A percentile compares a stretch with the other conserved stretches of the same genome.
phyloP scores from a whole-genome alignment of 2,888 invertebrate genomes.

The Cantharis rustica region DNA sequence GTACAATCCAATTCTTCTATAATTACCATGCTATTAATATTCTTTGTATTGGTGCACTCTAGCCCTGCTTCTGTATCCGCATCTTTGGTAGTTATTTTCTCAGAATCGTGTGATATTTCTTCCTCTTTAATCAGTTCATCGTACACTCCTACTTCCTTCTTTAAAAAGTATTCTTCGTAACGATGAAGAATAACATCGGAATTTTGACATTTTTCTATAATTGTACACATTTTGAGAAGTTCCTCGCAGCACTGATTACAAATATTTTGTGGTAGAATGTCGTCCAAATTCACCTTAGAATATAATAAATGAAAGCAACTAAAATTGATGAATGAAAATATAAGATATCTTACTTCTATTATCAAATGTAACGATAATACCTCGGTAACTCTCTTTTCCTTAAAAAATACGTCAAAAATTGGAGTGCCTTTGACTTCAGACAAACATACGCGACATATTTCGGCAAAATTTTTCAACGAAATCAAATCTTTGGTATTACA shows the following conservation, averaged over 20 bases:
- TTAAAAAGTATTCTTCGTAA: neutral
- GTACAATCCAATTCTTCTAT: neutral
- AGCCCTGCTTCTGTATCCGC: neutral
- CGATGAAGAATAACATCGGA: neutral
- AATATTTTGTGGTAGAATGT: slow-evolving; percentile 26
- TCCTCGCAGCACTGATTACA: neutral
- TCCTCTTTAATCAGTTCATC: neutral
- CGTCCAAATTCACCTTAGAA: slow-evolving; percentile 18
- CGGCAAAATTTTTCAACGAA: neutral
- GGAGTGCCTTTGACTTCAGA: neutral
- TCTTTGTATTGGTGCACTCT: neutral
- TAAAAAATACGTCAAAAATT: slow-evolving; percentile 7
- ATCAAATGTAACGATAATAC: slow-evolving; percentile 10
- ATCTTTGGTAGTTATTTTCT: neutral
- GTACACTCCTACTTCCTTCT: neutral
- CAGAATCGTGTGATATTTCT: neutral
- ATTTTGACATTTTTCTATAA: slow-evolving; percentile 19
- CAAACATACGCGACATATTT: neutral
- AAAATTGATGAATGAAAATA: neutral
- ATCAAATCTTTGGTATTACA: neutral
- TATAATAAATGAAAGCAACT: neutral
- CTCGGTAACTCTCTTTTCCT: slow-evolving; percentile 11
- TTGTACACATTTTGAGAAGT: neutral
- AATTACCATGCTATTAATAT: neutral
- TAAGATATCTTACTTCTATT: slow-evolving; percentile 7